Conservation (phyloP, 2,113 vertebrate genomes). For the Halcyon malimbica region DNA sequence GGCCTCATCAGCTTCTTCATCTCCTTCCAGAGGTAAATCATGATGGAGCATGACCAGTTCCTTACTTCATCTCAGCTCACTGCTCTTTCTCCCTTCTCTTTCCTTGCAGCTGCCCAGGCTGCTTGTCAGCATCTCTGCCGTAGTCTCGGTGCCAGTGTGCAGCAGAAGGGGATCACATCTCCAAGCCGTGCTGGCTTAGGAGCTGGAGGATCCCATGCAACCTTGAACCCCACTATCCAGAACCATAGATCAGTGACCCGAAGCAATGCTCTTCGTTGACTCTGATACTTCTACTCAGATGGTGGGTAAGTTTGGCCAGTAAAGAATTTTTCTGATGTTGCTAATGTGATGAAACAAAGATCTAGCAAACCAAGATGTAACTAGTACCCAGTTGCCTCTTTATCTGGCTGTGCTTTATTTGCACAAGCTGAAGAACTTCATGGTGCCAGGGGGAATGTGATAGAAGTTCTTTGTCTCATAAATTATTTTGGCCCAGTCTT, state of each 20-base stretch:
- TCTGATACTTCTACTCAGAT: background rate
- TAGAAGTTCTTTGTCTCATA: constrained; percentile 52
- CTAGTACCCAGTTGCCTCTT: constrained; percentile 8
- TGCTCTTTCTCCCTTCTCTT: background rate
- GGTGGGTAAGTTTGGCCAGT: background rate
- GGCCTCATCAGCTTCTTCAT: background rate
- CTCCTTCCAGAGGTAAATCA: background rate
- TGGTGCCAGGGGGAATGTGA: constrained; percentile 21
- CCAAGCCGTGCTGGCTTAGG: background rate
- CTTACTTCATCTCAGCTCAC: background rate
- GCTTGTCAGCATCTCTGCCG: rapidly evolving
- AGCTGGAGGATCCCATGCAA: background rate
- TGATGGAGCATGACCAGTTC: background rate
- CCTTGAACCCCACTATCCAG: background rate
- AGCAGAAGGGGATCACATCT: background rate
- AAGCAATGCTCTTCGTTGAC: background rate
- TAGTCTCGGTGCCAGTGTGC: background rate
- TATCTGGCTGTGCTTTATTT: constrained; percentile 51
- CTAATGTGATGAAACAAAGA: constrained; percentile 22
- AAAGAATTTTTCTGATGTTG: background rate
- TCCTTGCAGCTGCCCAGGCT: background rate
- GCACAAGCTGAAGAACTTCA: constrained; percentile 26
- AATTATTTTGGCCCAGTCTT: constrained; percentile 44
- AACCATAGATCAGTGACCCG: background rate
- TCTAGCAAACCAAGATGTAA: constrained; percentile 15